phyloP scores from a whole-genome alignment of 2,113 vertebrate species.

The Daubentonia madagascariensis region DNA sequence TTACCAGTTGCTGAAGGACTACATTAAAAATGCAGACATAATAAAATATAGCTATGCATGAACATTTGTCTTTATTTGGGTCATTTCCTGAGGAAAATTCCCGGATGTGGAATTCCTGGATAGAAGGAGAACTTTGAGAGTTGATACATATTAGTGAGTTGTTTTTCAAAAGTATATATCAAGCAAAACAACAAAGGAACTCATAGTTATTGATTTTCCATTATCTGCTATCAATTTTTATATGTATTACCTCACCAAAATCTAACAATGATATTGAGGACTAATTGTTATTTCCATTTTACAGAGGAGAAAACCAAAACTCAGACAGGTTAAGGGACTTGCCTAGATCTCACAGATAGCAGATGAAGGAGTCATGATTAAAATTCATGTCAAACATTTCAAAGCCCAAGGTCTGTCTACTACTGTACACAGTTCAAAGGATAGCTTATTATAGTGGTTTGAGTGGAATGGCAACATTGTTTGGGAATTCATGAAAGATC shows the following conservation, averaged over 20 bases:
- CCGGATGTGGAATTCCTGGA: not conserved
- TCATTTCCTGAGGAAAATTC: not conserved
- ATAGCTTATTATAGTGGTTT: constrained; percentile 13
- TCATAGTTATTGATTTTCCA: not conserved
- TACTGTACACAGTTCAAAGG: not conserved
- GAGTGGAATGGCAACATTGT: not conserved
- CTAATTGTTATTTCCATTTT: constrained; percentile 5
- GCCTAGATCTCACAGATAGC: not conserved
- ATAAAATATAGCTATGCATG: not conserved
- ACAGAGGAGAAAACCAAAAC: not conserved
- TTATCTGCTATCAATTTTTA: not conserved
- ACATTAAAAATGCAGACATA: not conserved
- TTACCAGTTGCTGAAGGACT: not conserved
- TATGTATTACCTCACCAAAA: not conserved
- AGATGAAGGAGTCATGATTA: not conserved
- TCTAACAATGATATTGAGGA: not conserved
- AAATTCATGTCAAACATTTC: constrained; percentile 15
- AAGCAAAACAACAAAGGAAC: constrained; percentile 7
- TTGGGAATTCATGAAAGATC: constrained; percentile 29
- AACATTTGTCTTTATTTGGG: not conserved
- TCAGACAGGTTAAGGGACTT: not conserved
- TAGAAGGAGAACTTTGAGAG: not conserved
- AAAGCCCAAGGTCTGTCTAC: not conserved
- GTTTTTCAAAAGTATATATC: not conserved
- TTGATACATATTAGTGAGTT: not conserved